Percentiles rank a stretch among this genome's conserved stretches.
Conservation (phyloP, 1,140 invertebrate species). For the Eubasilissa regina region DNA sequence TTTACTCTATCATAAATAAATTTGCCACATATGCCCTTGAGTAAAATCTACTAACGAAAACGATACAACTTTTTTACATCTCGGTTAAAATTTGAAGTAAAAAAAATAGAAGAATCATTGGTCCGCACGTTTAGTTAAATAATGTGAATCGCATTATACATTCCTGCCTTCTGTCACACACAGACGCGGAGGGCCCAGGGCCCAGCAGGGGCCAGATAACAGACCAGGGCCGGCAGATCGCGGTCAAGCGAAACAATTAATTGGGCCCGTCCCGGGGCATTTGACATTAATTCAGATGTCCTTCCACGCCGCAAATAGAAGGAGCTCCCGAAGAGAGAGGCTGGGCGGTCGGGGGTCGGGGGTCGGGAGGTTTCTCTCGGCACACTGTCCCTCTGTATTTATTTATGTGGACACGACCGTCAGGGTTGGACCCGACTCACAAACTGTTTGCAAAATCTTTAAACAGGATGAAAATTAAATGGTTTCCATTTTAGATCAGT, state of each 20-base stretch:
- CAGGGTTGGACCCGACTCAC: background rate
- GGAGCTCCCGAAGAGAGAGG: background rate
- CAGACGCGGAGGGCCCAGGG: background rate
- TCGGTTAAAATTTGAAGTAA: too few relatives aligned
- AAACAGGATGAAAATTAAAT: too few relatives aligned
- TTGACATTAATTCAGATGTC: slow-evolving; percentile 43
- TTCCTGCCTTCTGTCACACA: background rate
- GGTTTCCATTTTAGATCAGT: too few relatives aligned
- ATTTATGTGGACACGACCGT: slow-evolving; percentile 36
- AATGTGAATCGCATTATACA: background rate
- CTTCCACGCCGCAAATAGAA: slow-evolving; percentile 17
- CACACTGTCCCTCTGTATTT: slow-evolving; percentile 18
- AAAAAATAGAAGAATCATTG: too few relatives aligned
- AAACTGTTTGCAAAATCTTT: too few relatives aligned
- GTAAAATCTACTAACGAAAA: too few relatives aligned
- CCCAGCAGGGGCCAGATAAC: too few relatives aligned
- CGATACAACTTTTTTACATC: too few relatives aligned
- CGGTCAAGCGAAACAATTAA: slow-evolving; percentile 35
- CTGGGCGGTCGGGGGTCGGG: too few relatives aligned
- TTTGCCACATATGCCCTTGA: too few relatives aligned
- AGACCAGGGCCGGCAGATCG: slow-evolving; percentile 6
- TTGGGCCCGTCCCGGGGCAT: slow-evolving; percentile 28
- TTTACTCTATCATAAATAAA: too few relatives aligned
- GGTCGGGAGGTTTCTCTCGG: background rate
- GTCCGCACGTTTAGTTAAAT: too few relatives aligned